phyloP scores from a whole-genome alignment of 1,140 invertebrate genomes.

The Atta texana region DNA sequence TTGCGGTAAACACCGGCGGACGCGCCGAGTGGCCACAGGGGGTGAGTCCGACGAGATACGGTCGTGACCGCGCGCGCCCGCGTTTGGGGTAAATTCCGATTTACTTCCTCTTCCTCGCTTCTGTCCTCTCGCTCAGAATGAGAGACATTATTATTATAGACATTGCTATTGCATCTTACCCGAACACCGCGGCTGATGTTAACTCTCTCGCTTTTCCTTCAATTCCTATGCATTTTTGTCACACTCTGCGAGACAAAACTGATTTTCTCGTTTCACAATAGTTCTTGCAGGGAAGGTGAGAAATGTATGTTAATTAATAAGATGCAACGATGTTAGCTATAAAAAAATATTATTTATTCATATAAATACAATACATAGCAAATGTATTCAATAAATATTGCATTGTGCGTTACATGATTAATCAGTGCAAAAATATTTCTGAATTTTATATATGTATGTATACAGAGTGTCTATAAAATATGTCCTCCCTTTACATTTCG shows the following conservation, averaged over 20 bases:
- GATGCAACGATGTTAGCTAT: neutral
- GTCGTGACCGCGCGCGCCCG: conserved; percentile 69
- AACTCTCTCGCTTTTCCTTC: neutral
- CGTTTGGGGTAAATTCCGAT: conserved; percentile 73
- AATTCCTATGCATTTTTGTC: neutral
- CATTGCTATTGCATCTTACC: conserved; percentile 40
- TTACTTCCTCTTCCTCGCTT: conserved; percentile 57
- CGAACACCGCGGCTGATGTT: neutral
- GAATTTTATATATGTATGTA: neutral
- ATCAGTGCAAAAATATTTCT: conserved; percentile 1
- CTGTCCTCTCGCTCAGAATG: neutral
- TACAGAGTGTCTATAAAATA: too few relatives aligned
- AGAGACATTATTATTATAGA: conserved; percentile 35
- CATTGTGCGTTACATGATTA: neutral
- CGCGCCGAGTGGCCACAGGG: conserved; percentile 77
- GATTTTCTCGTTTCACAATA: neutral
- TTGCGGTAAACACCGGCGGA: conserved; percentile 84
- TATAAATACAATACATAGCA: neutral
- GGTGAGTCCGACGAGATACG: conserved; percentile 74
- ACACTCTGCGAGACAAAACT: neutral
- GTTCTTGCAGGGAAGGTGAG: neutral
- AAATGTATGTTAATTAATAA: neutral
- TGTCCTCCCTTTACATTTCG: too few relatives aligned
- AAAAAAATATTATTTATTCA: neutral
- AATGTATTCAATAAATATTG: neutral